These are phyloP conservation scores for Sarotherodon lohbergeri DNA, from an alignment of 2,113 vertebrate genomes.

Conservation along the genomic window DNA sequence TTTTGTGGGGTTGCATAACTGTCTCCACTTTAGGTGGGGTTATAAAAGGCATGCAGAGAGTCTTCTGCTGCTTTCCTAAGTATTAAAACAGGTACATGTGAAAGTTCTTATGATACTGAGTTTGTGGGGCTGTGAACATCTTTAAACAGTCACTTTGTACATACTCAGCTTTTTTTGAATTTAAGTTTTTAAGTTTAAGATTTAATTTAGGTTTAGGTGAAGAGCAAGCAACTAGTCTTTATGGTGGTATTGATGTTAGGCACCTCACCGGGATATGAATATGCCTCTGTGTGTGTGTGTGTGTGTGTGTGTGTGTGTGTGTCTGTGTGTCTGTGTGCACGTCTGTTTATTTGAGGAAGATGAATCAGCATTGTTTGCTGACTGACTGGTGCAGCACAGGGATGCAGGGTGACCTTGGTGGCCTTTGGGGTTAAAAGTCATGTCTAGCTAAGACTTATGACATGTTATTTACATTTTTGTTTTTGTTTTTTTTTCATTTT, in stretches of 20 bases:
- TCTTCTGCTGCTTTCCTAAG: not conserved
- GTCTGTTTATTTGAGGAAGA: not conserved
- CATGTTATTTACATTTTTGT: not conserved
- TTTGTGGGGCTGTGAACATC: not conserved
- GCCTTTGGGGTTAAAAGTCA: slow-evolving; percentile 29
- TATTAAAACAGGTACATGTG: not conserved
- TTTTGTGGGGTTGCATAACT: not conserved
- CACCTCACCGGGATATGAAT: not conserved
- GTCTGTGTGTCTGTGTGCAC: not conserved
- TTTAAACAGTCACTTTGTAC: not conserved
- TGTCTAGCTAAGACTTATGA: not conserved
- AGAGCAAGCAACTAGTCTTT: not conserved
- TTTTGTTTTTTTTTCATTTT: not conserved
- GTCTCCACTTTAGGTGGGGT: not conserved
- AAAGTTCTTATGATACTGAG: not conserved
- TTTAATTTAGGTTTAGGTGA: not conserved
- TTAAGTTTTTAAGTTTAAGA: not conserved
- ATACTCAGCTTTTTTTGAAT: not conserved
- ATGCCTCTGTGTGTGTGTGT: not conserved
- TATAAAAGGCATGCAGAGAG: not conserved
- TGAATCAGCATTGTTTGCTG: slow-evolving; percentile 38
- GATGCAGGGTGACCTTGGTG: not conserved
- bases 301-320: not conserved
- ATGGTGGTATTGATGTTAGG: not conserved
- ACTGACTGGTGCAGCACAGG: slow-evolving; percentile 1